Evolutionary conservation across 2,888 invertebrate species (phyloP), one percentile per base, ranked within the genome.

Genomic region (Sphaeridia pumilis): DNA sequence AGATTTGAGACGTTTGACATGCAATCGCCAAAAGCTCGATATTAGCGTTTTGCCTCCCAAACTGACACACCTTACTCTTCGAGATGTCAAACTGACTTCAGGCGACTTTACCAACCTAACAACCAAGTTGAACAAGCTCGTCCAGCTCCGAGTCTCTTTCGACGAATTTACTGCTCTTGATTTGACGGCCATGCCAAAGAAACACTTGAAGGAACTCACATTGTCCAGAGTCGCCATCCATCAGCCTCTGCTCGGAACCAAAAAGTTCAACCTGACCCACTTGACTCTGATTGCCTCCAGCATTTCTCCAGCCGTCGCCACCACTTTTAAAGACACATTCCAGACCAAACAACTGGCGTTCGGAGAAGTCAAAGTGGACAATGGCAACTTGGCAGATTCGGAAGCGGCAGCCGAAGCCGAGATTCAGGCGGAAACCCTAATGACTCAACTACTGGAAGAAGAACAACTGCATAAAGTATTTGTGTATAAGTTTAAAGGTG

Each of bases 51-150:
- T 52, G 1, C 41, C 36, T 25, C 26, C 27, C 26, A 52, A 38
- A 52, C 22, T 52, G 7, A 52, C 52, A 27, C 52, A 52, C 27
- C 28, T 52, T 14, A 46, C 46, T 7, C 26, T 52, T 5, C 22
- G 52, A n/a, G 52, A 52, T 46, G 52, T 52, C 3, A 46, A 38
- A 31, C 28, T 52, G 4, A 21, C 31, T 4, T 46, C 41, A 5
- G 52, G 52, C 12, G 46, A 52, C 22, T 52, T 52, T 22, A 27
- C 46, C 12, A 20, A 17, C 14, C 26, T 52, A 12, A 4, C 38
- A 5, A 34, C 17, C 25, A 52, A 52, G 26, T 44, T 52, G 28
- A 46, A 10, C 20, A 46, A 41, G 20, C 46, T 52, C 26, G 46
- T 52, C 5, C 46, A 46, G 27, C 25, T 52, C n/a, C 26, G 52